Evolutionary conservation across 2,797 vertebrate genomes (phyloP), one percentile per base, ranked within the genome.

Genomic region (Amniataba percoides): DNA sequence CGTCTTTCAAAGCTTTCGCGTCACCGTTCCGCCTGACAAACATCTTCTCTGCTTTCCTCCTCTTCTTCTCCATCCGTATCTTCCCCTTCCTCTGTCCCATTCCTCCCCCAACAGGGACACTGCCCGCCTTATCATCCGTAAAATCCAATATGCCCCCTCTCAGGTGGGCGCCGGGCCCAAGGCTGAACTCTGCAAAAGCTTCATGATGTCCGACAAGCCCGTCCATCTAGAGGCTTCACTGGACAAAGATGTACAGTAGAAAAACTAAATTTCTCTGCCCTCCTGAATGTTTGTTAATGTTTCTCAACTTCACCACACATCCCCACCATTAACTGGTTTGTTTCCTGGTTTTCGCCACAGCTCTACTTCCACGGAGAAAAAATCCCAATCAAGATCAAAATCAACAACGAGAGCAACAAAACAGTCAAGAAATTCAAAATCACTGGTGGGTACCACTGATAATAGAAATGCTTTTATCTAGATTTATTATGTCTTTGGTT

Each of bases 191-290:
- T 96, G 94, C 71, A 95, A 94, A 80, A 96, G 94, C 90, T 99
- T 99, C 93, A 97, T 99, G 95, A 95, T 97, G 96, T 98, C 97
- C 0, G 96, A 97, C 94, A 97, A 97, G 83, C 96, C 96, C 0
- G 92, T 97, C 81, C 95, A 96, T 72, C 90, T 98, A 0, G 96
- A 98, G 81, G 96, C 95, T 10, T 95, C 94, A 0, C 86, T 97
- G 89, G 95, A 96, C 0, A 97, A 87, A 89, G 96, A 99, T 91
- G 97, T 98, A 91, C 0, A 65, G 63, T 69, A 14, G 51, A 63
- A 83, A 36, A 34, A 16, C 11, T 12, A 8, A 3, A 25, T 40
- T 23, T 31, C 9, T 46, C 21, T 16, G 10, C 31, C 11, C 10
- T 46, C 52, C 13, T 5, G 34, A 34, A 25, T 25, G 2, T 25